These are phyloP conservation scores for Austrofundulus limnaeus DNA, from an alignment of 2,113 vertebrate genomes.

Conservation along the genomic window DNA sequence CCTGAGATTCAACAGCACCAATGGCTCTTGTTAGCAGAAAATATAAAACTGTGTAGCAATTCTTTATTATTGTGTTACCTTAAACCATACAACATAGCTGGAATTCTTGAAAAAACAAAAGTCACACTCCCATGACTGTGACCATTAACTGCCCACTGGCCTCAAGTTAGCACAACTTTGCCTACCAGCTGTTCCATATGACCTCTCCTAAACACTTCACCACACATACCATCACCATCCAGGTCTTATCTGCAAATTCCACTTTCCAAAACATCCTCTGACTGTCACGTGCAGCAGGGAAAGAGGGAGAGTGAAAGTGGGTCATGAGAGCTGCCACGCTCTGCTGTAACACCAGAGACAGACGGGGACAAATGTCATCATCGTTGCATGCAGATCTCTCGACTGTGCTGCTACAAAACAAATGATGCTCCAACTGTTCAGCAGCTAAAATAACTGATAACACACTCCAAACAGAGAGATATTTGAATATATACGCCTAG, in stretches of 20 bases:
- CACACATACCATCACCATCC: constrained; percentile 55
- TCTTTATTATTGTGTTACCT: neutral
- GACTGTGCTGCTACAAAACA: constrained; percentile 24
- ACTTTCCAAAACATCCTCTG: constrained; percentile 61
- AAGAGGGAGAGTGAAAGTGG: constrained; percentile 67
- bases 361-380: constrained; percentile 62
- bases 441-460: neutral
- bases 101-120: constrained; percentile 25
- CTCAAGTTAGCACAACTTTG: constrained; percentile 41
- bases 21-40: neutral
- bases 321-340: constrained; percentile 61
- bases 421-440: constrained; percentile 56
- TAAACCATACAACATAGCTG: constrained; percentile 14
- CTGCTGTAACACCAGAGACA: constrained; percentile 56
- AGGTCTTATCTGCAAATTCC: constrained; percentile 72
- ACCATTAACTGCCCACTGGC: constrained; percentile 46
- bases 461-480: neutral
- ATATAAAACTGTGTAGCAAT: neutral
- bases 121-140: constrained; percentile 51
- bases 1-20: constrained; percentile 5
- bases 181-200: constrained; percentile 23
- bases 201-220: constrained; percentile 52
- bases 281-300: constrained; percentile 59
- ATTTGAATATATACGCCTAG: constrained; percentile 9
- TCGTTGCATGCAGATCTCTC: constrained; percentile 41